Evolutionary conservation across 2,797 vertebrate genomes (phyloP).

Genomic region (Danio jaintianensis): DNA sequence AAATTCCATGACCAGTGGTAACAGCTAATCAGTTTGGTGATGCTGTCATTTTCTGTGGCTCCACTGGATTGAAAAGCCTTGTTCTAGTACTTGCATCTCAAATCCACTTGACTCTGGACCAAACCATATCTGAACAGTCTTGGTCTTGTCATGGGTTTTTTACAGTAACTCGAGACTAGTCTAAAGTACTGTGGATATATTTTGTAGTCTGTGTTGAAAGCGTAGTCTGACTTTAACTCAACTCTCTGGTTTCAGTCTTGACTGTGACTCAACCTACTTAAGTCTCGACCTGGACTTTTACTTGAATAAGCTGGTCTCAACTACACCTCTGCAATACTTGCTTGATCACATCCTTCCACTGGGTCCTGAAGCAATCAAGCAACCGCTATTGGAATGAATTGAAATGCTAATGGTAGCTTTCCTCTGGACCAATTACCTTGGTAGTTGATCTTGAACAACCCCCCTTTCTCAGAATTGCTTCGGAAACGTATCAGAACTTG

Average conservation of each 20-base stretch:
- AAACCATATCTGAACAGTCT: no score
- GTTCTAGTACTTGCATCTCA: no score
- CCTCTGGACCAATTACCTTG: slow-evolving; percentile 77
- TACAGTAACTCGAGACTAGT: no score
- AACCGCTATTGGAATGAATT: slow-evolving; percentile 17
- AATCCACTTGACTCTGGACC: no score
- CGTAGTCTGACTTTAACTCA: background rate
- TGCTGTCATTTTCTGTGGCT: no score
- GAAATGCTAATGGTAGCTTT: background rate
- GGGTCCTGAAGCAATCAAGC: background rate
- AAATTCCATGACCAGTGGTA: no score
- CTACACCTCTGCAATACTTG: background rate
- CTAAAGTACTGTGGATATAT: no score
- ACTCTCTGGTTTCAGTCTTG: background rate
- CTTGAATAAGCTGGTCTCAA: background rate
- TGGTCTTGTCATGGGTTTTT: no score
- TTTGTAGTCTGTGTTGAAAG: no score
- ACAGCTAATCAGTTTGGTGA: no score
- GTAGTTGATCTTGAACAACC: slow-evolving; percentile 89
- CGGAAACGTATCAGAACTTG: slow-evolving; percentile 93
- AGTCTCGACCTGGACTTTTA: background rate
- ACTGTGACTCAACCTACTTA: background rate
- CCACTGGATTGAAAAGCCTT: no score
- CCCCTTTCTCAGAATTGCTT: slow-evolving; percentile 89
- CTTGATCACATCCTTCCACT: background rate